Base-by-base conservation (phyloP, 2,113 vertebrate species). In the Embiotoca jacksoni region DNA sequence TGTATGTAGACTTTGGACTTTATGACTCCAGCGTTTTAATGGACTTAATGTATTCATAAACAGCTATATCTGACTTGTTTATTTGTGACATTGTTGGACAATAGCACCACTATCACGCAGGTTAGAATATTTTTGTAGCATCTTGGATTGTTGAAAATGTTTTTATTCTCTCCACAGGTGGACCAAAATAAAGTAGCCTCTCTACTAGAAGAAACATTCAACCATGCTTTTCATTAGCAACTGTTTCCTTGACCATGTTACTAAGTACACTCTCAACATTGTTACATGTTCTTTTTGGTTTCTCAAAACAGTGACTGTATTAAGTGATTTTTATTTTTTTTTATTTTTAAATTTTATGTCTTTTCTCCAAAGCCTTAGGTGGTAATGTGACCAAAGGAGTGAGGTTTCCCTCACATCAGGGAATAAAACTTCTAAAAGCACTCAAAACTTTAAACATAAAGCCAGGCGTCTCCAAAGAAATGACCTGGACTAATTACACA, bases 171-270 rank as follows among this genome's bases (percentile, higher is more conserved):
- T 90, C 69, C 5, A 33, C 89, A 99, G 98, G 93, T 95, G 62
- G 98, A 99, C 93, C 97, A 98, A 94, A 95, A 89, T 83, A 94
- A 96, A 83, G 93, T 99, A 59, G 92, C 95, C 63, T 95, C 95
- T 84, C 95, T 98, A 90, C 95, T 99, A 60, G 96, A 99, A 93
- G 98, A 99, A 89, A 95, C 97, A 1, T 95, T 98, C 91, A 95
- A 87, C 72, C 94, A 99, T 95, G 91, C 96, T 95, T 92, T 97
- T 95, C 89, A 96, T 88, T 90, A 96, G 96, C 81, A 95, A 93
- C 0, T 93, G 93, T 32, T 95, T 94, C 78, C 91, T 96, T 76
- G 94, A 95, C 32, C 94, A 94, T 0, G 94, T 97, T 78, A 96
- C 96, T 0, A 96, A 86, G 58, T 74, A 53, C 55, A 31, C 39